These are phyloP conservation scores for Melanostoma scalare DNA, from an alignment of 2,888 invertebrate species.

Conservation along the genomic window DNA sequence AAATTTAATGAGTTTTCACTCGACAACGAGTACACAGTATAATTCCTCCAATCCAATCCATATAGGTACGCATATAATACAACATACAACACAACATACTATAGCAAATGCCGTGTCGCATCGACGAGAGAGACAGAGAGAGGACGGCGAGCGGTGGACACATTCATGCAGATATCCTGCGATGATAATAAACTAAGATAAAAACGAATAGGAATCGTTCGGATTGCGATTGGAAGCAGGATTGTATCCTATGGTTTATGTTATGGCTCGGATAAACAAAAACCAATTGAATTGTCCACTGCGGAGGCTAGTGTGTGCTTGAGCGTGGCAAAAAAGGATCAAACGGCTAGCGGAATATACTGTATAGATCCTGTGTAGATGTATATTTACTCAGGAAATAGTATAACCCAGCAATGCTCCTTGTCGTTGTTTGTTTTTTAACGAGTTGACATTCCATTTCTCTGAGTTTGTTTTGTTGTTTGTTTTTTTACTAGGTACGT, in stretches of 20 bases:
- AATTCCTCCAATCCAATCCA: conserved; percentile 61
- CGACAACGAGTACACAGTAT: conserved; percentile 71
- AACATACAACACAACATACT: neutral
- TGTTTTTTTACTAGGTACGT: conserved; percentile 5
- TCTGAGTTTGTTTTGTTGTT: conserved; percentile 28
- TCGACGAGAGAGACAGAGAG: neutral
- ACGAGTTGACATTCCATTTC: conserved; percentile 64
- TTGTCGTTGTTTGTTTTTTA: conserved; percentile 51
- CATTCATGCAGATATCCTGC: conserved; percentile 70
- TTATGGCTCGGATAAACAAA: conserved; percentile 70
- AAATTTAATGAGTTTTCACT: conserved; percentile 80
- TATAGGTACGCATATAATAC: conserved; percentile 30
- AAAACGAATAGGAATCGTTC: conserved; percentile 72
- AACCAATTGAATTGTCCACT: conserved; percentile 72
- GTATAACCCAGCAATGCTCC: conserved; percentile 35
- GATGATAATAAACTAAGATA: conserved; percentile 73
- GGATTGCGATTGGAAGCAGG: conserved; percentile 72
- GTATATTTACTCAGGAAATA: conserved; percentile 43
- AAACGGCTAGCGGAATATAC: conserved; percentile 4
- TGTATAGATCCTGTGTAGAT: neutral
- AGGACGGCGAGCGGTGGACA: neutral
- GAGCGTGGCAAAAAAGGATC: conserved; percentile 61
- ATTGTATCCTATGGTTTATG: conserved; percentile 70
- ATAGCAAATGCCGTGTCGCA: conserved; percentile 17
- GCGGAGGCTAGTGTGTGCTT: conserved; percentile 50